Evolutionary conservation across 2,888 invertebrate species (phyloP).

Genomic region (Apoderus coryli): DNA sequence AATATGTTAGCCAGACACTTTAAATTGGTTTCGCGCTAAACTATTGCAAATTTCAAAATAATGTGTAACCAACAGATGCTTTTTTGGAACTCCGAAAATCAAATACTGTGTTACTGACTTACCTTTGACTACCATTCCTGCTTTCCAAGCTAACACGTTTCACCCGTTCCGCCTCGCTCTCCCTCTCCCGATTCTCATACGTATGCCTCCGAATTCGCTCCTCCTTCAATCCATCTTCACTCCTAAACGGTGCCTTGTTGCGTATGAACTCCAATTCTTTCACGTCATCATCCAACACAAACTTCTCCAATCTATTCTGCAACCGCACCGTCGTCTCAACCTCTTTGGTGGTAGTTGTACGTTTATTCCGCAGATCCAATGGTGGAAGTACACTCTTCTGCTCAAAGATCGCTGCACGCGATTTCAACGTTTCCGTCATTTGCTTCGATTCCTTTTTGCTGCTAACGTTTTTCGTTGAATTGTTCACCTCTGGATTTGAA

Average conservation of each 20-base stretch:
- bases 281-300: slow-evolving; percentile 17
- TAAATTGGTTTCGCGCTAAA: too few species aligned
- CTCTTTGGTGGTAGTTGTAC: slow-evolving; percentile 14
- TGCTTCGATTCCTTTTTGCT: slow-evolving; percentile 14
- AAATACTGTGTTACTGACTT: too few species aligned
- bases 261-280: slow-evolving; percentile 22
- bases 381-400: slow-evolving; percentile 15
- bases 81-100: too few species aligned
- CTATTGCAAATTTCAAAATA: too few species aligned
- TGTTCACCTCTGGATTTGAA: too few species aligned
- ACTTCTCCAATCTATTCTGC: slow-evolving; percentile 13
- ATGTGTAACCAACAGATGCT: too few species aligned
- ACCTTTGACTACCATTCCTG: slow-evolving; percentile 28
- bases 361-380: slow-evolving; percentile 13
- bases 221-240: too few species aligned
- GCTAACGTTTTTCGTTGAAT: too few species aligned
- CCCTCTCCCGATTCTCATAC: slow-evolving; percentile 25
- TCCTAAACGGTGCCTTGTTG: slow-evolving; percentile 17
- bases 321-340: slow-evolving; percentile 14
- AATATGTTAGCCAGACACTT: too few species aligned
- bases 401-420: slow-evolving; percentile 26
- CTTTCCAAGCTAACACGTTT: slow-evolving; percentile 29
- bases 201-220: slow-evolving; percentile 24
- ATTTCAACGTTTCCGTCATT: slow-evolving; percentile 21
- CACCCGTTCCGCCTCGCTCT: slow-evolving; percentile 25